Conservation (phyloP, 2,888 invertebrate species). For the Gymnoscelis rufifasciata region DNA sequence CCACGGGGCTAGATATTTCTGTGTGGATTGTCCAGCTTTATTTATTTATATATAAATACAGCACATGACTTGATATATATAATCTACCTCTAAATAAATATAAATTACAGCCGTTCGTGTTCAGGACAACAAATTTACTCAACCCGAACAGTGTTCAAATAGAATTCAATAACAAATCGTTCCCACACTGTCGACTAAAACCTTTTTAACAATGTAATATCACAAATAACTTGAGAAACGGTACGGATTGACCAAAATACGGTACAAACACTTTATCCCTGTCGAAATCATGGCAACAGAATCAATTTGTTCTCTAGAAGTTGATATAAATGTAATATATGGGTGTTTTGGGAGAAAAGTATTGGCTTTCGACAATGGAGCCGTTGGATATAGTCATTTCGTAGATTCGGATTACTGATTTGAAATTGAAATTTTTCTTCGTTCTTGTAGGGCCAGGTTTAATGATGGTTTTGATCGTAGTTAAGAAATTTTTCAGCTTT, state of each 20-base stretch:
- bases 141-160: too few relatives aligned
- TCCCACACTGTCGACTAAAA: constrained; percentile 6
- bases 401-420: constrained; percentile 41
- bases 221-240: constrained; percentile 22
- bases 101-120: too few relatives aligned
- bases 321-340: constrained; percentile 51
- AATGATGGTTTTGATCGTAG: background rate
- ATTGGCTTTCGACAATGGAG: constrained; percentile 46
- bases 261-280: constrained; percentile 26
- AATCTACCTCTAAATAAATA: too few relatives aligned
- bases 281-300: constrained; percentile 37
- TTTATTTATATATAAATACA: too few relatives aligned
- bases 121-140: too few relatives aligned
- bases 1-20: too few relatives aligned
- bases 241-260: constrained; percentile 20
- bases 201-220: constrained; percentile 20
- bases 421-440: constrained; percentile 42
- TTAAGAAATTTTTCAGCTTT: too few relatives aligned
- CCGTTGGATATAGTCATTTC: constrained; percentile 55
- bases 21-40: too few relatives aligned
- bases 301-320: constrained; percentile 45
- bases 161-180: too few relatives aligned
- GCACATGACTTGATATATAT: too few relatives aligned
- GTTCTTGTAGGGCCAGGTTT: constrained; percentile 20
- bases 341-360: constrained; percentile 35